Percentiles rank a stretch among this genome's conserved stretches.
Conservation (phyloP, 2,113 vertebrate species). For the Chaetops frenatus region DNA sequence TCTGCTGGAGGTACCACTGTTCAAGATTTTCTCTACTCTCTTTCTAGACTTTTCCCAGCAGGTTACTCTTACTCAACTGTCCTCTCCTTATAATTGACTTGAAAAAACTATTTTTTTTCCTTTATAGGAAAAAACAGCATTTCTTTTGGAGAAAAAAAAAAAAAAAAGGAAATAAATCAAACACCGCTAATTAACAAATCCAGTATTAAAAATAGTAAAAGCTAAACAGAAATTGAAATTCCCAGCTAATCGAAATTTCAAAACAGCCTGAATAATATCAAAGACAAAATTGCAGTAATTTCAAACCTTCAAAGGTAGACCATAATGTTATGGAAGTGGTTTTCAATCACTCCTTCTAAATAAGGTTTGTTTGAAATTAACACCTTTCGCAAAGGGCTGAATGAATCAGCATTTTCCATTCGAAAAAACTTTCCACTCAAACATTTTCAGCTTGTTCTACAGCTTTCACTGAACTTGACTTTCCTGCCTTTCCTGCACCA, state of each 20-base stretch:
- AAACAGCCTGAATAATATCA: neutral
- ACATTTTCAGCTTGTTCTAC: neutral
- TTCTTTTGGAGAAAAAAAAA: neutral
- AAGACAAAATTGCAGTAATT: constrained; percentile 6
- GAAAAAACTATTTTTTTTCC: neutral
- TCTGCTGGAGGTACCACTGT: neutral
- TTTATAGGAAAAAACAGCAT: neutral
- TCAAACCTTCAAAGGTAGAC: constrained; percentile 15
- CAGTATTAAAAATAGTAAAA: neutral
- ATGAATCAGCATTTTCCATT: constrained; percentile 38
- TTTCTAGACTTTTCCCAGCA: neutral
- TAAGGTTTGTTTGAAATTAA: constrained; percentile 36
- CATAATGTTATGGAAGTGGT: constrained; percentile 31
- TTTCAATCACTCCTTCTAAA: constrained; percentile 27
- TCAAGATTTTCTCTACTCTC: neutral
- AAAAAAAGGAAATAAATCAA: neutral
- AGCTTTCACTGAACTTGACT: neutral
- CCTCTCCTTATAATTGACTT: neutral
- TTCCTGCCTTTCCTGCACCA: constrained; percentile 50
- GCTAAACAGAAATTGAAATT: neutral
- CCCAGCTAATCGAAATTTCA: neutral
- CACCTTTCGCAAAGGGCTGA: neutral
- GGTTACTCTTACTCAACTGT: neutral
- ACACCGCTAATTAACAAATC: neutral
- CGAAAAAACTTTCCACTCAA: neutral